A percentile compares a stretch with the other conserved stretches of the same genome.
These are phyloP conservation scores for Xerus inauris DNA, from an alignment of 2,113 vertebrate genomes.

Conservation along the genomic window DNA sequence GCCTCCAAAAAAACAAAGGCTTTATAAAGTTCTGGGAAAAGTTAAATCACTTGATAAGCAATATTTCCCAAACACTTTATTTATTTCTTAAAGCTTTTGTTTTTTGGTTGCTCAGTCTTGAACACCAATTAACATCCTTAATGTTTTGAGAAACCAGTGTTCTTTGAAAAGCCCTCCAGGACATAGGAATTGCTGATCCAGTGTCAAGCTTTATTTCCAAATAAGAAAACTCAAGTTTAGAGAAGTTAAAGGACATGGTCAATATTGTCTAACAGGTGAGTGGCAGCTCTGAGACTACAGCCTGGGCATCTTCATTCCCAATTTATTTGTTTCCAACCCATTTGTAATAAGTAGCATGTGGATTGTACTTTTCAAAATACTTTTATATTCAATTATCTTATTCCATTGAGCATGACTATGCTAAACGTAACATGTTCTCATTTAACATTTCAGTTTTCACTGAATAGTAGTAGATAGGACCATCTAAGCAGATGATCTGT, in stretches of 20 bases:
- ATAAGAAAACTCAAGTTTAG: not conserved
- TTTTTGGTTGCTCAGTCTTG: not conserved
- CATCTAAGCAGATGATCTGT: not conserved
- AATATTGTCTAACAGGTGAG: not conserved
- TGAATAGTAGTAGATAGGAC: not conserved
- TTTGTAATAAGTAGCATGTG: not conserved
- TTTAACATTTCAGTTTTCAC: not conserved
- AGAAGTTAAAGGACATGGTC: not conserved
- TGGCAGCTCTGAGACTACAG: not conserved
- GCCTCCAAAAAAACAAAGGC: not conserved
- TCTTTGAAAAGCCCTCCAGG: not conserved
- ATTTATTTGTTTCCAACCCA: not conserved
- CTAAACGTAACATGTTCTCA: not conserved
- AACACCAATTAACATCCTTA: not conserved
- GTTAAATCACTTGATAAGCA: not conserved
- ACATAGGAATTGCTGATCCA: not conserved
- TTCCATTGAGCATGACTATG: not conserved
- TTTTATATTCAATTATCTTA: not conserved
- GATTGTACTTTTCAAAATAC: not conserved
- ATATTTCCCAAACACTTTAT: not conserved
- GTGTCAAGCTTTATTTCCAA: conserved; percentile 13
- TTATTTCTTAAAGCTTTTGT: not conserved
- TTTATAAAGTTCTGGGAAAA: not conserved
- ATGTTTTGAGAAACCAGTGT: not conserved
- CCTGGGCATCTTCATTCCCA: not conserved